phyloP scores from a whole-genome alignment of 2,113 vertebrate species.

The Dicerorhinus sumatrensis region DNA sequence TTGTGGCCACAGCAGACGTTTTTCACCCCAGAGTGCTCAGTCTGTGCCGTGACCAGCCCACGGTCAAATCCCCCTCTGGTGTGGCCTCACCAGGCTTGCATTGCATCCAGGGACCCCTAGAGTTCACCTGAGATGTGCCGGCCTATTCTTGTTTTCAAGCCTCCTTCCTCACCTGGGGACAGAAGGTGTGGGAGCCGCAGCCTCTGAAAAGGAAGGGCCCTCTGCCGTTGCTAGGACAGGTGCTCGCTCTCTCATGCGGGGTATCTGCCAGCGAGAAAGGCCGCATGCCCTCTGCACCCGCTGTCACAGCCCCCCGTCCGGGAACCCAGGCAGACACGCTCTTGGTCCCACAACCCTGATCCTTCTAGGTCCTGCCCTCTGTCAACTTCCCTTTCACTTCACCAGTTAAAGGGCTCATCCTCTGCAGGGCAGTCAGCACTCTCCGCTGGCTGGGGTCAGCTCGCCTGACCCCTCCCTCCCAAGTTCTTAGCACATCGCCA shows the following conservation, averaged over 20 bases:
- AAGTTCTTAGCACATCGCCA: neutral
- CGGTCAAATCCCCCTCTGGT: neutral
- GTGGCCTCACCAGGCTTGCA: fast-evolving
- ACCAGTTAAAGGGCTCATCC: no score
- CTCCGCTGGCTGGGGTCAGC: no score
- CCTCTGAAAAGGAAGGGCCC: neutral
- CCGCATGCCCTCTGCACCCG: fast-evolving
- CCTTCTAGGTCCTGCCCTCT: neutral
- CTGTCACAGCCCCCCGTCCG: neutral
- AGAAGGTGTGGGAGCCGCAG: neutral
- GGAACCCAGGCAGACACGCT: neutral
- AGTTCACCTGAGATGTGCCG: neutral
- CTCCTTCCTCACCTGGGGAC: neutral
- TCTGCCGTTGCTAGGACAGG: neutral
- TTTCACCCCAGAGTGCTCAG: neutral
- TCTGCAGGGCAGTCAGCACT: no score
- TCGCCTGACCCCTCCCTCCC: neutral
- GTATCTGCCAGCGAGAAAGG: neutral
- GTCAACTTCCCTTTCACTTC: neutral
- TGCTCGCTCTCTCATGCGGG: fast-evolving
- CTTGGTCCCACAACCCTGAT: fast-evolving
- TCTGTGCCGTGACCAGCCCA: no score
- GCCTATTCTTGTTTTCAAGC: no score
- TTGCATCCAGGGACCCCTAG: no score
- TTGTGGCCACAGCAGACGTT: neutral